Conservation (phyloP, 2,888 invertebrate genomes). For the Dryocosmus kuriphilus region DNA sequence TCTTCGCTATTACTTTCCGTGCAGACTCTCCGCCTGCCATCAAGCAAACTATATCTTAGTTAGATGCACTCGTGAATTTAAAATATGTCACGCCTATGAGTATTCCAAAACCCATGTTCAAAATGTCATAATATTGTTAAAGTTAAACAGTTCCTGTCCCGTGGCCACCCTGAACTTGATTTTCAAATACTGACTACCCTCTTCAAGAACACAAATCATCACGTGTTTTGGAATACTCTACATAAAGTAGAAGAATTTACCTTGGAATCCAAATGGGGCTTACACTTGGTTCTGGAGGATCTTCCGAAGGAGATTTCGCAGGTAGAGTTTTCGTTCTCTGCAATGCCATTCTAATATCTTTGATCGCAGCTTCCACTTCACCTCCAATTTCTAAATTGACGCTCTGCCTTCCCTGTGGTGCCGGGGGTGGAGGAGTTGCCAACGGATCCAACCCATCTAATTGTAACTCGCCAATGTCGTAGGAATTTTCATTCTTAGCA, state of each 20-base stretch:
- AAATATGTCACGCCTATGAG: slow-evolving; percentile 46
- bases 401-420: slow-evolving; percentile 73
- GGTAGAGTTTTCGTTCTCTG: slow-evolving; percentile 86
- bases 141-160: no score
- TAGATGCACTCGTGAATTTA: slow-evolving; percentile 69
- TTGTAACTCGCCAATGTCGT: slow-evolving; percentile 78
- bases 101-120: slow-evolving; percentile 56
- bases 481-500: slow-evolving; percentile 72
- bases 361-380: slow-evolving; percentile 84
- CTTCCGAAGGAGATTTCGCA: slow-evolving; percentile 78
- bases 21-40: slow-evolving; percentile 75
- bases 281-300: slow-evolving; percentile 79
- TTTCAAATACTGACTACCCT: no score
- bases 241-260: slow-evolving; percentile 70
- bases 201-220: slow-evolving; percentile 20
- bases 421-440: slow-evolving; percentile 75
- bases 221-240: slow-evolving; percentile 52
- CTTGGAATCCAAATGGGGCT: slow-evolving; percentile 87
- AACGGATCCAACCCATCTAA: slow-evolving; percentile 88
- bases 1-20: slow-evolving; percentile 75
- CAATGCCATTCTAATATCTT: slow-evolving; percentile 89
- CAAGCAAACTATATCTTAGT: slow-evolving; percentile 76
- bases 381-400: slow-evolving; percentile 66
- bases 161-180: no score
- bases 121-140: background rate